Evolutionary conservation across 37 sponge, comb jelly and placozoan species (phyloP).

Genomic region (Chondrosia reniformis): DNA sequence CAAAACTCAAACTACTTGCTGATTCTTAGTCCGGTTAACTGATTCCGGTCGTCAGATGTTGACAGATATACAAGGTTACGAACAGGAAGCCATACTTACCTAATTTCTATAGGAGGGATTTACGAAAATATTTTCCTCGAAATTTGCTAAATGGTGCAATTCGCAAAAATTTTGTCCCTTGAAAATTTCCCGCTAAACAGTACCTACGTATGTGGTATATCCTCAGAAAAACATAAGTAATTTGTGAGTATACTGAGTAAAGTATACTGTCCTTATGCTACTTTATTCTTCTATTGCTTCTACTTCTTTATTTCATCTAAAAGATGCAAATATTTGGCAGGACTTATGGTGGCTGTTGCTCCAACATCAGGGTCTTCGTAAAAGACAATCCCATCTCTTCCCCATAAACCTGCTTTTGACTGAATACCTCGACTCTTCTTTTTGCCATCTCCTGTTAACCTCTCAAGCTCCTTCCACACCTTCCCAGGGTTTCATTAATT

Average conservation of each 20-base stretch:
- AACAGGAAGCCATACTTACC: background rate
- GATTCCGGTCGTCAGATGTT: background rate
- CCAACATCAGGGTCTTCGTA: background rate
- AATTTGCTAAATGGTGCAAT: background rate
- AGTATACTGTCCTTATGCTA: too few species aligned
- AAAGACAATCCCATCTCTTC: background rate
- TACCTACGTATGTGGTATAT: background rate
- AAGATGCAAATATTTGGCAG: too few species aligned
- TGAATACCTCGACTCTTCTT: too few species aligned
- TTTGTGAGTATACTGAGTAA: too few species aligned
- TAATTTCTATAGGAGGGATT: background rate
- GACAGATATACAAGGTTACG: background rate
- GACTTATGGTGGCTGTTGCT: background rate
- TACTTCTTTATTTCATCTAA: too few species aligned
- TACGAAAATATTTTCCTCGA: constrained; percentile 1
- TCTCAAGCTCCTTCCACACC: background rate
- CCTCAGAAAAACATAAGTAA: too few species aligned
- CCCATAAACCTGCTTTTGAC: too few species aligned
- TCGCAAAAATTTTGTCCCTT: constrained; percentile 11
- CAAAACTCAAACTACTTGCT: too few species aligned
- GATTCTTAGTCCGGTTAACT: background rate
- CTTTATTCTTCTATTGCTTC: too few species aligned
- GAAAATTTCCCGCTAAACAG: constrained; percentile 16
- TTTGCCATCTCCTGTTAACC: too few species aligned
- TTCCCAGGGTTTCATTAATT: background rate